Conservation (phyloP, 2,113 vertebrate genomes). For the Scophthalmus maximus region DNA sequence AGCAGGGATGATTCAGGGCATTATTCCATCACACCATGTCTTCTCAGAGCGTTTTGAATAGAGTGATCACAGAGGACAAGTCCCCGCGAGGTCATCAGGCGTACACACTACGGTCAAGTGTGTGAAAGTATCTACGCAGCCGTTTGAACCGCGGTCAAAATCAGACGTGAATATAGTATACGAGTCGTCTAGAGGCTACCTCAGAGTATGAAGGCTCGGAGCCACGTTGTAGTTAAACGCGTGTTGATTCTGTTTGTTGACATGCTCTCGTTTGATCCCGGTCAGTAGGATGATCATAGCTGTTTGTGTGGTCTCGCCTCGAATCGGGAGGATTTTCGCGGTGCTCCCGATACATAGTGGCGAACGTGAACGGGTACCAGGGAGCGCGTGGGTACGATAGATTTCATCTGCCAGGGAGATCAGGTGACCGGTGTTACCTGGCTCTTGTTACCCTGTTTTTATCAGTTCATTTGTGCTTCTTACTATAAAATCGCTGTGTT, state of each 20-base stretch:
- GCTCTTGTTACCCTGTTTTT: neutral
- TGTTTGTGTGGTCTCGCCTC: neutral
- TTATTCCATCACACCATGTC: neutral
- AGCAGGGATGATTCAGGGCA: too few relatives aligned
- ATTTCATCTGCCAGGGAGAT: slow-evolving; percentile 50
- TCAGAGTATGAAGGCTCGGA: neutral
- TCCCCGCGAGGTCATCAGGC: neutral
- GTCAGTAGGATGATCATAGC: neutral
- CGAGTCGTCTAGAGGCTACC: neutral
- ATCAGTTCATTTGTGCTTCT: neutral
- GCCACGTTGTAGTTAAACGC: neutral
- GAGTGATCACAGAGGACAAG: neutral
- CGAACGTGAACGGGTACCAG: slow-evolving; percentile 31
- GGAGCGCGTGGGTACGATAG: slow-evolving; percentile 20
- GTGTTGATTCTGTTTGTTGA: neutral
- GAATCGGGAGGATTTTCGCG: neutral
- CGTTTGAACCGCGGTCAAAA: neutral
- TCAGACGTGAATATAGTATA: too few relatives aligned
- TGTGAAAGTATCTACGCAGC: neutral
- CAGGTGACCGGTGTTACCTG: slow-evolving; percentile 49
- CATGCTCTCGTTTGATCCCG: neutral
- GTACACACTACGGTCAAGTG: neutral
- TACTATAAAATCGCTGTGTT: neutral
- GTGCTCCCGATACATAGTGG: slow-evolving; percentile 18
- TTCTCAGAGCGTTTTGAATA: neutral